Evolutionary conservation across 1,140 invertebrate genomes (phyloP).

Genomic region (Melanaphis sacchari): DNA sequence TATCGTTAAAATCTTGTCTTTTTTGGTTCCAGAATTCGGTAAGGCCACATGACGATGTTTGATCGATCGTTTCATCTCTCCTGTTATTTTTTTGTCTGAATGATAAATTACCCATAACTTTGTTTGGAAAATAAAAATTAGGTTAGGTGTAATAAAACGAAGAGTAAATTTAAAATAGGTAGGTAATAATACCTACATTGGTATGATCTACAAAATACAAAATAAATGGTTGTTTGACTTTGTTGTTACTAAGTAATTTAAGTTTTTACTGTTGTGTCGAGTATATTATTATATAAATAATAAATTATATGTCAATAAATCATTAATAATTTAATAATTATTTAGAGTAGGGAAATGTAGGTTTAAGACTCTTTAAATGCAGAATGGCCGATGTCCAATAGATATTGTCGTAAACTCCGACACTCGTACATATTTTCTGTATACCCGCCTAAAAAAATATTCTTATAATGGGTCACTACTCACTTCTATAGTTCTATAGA

Average conservation of each 20-base stretch:
- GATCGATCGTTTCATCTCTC: neutral
- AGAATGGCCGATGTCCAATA: too few species aligned
- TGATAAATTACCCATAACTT: neutral
- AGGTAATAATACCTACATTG: neutral
- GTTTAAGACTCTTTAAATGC: too few species aligned
- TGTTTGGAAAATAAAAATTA: neutral
- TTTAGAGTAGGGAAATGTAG: too few species aligned
- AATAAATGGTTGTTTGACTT: neutral
- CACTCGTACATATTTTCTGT: too few species aligned
- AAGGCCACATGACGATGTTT: conserved; percentile 4
- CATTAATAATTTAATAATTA: too few species aligned
- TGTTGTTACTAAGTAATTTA: neutral
- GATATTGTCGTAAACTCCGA: too few species aligned
- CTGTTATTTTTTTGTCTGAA: neutral
- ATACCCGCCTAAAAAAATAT: too few species aligned
- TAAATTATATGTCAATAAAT: neutral
- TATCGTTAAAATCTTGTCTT: neutral
- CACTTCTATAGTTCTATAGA: too few species aligned
- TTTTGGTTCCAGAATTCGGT: neutral
- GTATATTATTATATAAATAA: neutral
- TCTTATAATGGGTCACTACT: too few species aligned
- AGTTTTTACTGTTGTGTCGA: neutral
- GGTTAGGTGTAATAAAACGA: neutral
- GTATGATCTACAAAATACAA: neutral
- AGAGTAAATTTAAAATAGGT: neutral